A percentile compares a stretch with the other conserved stretches of the same genome.
These are phyloP conservation scores for Germaria angustata DNA, from an alignment of 2,888 invertebrate species.

Conservation along the genomic window DNA sequence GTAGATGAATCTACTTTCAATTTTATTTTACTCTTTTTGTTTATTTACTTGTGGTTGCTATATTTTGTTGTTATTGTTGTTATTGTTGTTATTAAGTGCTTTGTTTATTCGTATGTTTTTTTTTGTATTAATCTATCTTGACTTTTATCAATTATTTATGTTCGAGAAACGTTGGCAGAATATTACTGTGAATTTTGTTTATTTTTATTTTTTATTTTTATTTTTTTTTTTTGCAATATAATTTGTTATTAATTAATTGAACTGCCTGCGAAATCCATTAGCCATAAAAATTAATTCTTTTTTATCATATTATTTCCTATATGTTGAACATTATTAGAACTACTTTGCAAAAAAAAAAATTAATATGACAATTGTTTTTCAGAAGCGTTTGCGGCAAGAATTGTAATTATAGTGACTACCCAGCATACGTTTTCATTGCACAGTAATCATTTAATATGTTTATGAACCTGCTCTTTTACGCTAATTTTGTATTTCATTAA, in stretches of 20 bases:
- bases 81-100: neutral
- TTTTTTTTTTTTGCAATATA: neutral
- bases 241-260: neutral
- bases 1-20: constrained; percentile 44
- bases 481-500: too few species aligned
- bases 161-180: constrained; percentile 28
- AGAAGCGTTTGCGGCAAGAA: too few species aligned
- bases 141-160: constrained; percentile 32
- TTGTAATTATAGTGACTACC: too few species aligned
- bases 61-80: neutral
- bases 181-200: neutral
- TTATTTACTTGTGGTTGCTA: neutral
- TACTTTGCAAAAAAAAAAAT: too few species aligned
- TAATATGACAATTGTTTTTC: too few species aligned
- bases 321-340: too few species aligned
- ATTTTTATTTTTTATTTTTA: neutral
- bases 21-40: constrained; percentile 15
- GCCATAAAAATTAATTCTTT: too few species aligned
- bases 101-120: neutral
- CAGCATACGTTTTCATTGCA: too few species aligned
- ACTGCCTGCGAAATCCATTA: neutral
- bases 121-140: neutral
- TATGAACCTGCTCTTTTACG: too few species aligned
- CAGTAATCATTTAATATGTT: too few species aligned
- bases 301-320: too few species aligned